Percentiles rank a stretch among this genome's conserved stretches.
phyloP scores from a whole-genome alignment of 2,888 invertebrate genomes.

The Volucella bombylans region DNA sequence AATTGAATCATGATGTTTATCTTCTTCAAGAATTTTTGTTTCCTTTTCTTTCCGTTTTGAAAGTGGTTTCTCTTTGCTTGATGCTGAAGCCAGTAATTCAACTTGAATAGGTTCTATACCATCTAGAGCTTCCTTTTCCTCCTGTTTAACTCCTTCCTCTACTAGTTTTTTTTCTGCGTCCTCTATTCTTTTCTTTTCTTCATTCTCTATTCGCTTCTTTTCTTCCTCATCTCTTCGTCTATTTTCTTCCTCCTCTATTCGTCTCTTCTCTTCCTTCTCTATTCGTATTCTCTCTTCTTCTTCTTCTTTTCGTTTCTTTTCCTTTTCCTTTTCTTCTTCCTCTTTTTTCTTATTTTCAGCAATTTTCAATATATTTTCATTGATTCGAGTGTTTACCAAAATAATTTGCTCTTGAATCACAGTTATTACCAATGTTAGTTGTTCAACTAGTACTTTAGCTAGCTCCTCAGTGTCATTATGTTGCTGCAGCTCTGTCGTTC shows the following conservation, averaged over 20 bases:
- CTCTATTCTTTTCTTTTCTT: too few species aligned
- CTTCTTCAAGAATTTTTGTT: background rate
- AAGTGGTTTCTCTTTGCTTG: background rate
- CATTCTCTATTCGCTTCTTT: background rate
- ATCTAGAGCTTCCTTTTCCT: background rate
- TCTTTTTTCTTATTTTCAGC: conserved; percentile 78
- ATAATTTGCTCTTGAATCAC: conserved; percentile 86
- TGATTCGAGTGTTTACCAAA: conserved; percentile 85
- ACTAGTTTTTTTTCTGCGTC: background rate
- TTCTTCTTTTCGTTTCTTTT: conserved; percentile 76
- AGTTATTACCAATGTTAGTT: conserved; percentile 84
- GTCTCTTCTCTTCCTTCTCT: conserved; percentile 70
- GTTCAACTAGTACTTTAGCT: conserved; percentile 83
- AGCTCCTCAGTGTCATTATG: conserved; percentile 83
- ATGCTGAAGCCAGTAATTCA: background rate
- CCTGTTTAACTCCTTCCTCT: background rate
- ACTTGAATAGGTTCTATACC: background rate
- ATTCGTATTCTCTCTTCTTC: conserved; percentile 74
- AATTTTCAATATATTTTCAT: conserved; percentile 82
- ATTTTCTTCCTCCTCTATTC: conserved; percentile 75
- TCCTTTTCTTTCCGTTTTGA: background rate
- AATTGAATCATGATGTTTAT: conserved; percentile 78
- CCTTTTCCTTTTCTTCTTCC: conserved; percentile 76
- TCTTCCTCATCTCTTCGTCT: conserved; percentile 1
- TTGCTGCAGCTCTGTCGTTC: conserved; percentile 83